These are phyloP conservation scores for Halisarca cf. caerulea DNA, from an alignment of 37 sponge, comb jelly and placozoan species.

Conservation along the genomic window DNA sequence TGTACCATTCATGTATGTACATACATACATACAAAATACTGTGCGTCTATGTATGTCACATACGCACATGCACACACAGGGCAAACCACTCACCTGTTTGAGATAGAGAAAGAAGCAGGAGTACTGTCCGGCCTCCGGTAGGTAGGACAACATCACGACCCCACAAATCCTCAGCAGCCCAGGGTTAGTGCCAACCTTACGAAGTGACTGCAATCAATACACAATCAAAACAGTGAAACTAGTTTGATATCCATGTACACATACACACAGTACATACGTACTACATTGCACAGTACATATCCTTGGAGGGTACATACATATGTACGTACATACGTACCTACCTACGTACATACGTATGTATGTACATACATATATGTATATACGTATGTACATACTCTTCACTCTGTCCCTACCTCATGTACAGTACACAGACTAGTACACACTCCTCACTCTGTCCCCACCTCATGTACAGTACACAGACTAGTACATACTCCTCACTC, in stretches of 20 bases:
- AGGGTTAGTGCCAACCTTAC: conserved; percentile 54
- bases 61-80: not conserved
- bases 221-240: not conserved
- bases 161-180: conserved; percentile 70
- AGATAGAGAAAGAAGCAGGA: conserved; percentile 91
- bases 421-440: too few species aligned
- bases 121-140: conserved; percentile 93
- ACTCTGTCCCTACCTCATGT: too few species aligned
- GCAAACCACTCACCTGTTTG: conserved; percentile 43
- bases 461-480: too few species aligned
- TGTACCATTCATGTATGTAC: not conserved
- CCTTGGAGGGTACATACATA: too few species aligned
- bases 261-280: too few species aligned
- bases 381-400: too few species aligned
- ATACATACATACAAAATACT: conserved; percentile 12
- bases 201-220: conserved; percentile 48
- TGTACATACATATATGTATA: too few species aligned
- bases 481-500: too few species aligned
- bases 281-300: not conserved
- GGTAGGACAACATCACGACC: conserved; percentile 86
- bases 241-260: too few species aligned
- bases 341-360: not conserved
- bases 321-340: not conserved
- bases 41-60: not conserved
- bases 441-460: too few species aligned